Percentiles rank a stretch among this genome's conserved stretches.
phyloP scores from a whole-genome alignment of 2,888 invertebrate genomes.

The Cremastinae sp. region DNA sequence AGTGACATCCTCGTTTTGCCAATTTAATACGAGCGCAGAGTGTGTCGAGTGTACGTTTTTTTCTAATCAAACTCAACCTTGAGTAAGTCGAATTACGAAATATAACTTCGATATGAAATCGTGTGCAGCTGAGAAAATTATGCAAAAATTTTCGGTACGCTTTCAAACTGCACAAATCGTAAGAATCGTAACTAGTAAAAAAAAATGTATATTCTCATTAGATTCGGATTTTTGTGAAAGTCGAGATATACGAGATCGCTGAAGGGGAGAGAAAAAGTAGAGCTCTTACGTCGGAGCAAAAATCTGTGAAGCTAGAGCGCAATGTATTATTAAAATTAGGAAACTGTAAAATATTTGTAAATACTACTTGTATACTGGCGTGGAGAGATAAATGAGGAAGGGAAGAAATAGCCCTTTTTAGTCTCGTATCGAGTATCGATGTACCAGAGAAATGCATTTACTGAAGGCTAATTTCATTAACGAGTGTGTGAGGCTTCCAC shows the following conservation, averaged over 20 bases:
- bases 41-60: constrained; percentile 3
- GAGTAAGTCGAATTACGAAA: constrained; percentile 27
- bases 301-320: constrained; percentile 56
- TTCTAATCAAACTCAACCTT: constrained; percentile 16
- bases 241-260: constrained; percentile 12
- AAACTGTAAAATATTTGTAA: constrained; percentile 71
- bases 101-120: constrained; percentile 12
- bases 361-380: constrained; percentile 60
- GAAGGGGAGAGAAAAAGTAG: constrained; percentile 15
- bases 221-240: neutral
- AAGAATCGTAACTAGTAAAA: no score
- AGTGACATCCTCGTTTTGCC: neutral
- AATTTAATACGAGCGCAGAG: constrained; percentile 1
- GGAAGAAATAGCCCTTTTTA: constrained; percentile 34
- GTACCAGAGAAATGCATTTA: constrained; percentile 63
- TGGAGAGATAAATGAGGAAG: neutral
- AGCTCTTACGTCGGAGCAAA: constrained; percentile 38
- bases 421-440: constrained; percentile 52
- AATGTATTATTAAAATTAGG: constrained; percentile 68
- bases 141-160: neutral
- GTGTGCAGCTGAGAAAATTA: constrained; percentile 26
- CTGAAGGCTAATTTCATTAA: constrained; percentile 50
- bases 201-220: no score
- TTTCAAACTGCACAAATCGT: no score
- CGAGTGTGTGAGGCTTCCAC: constrained; percentile 26